Base-by-base conservation (phyloP, 2,113 vertebrate species). In the Oryzias melastigma region DNA sequence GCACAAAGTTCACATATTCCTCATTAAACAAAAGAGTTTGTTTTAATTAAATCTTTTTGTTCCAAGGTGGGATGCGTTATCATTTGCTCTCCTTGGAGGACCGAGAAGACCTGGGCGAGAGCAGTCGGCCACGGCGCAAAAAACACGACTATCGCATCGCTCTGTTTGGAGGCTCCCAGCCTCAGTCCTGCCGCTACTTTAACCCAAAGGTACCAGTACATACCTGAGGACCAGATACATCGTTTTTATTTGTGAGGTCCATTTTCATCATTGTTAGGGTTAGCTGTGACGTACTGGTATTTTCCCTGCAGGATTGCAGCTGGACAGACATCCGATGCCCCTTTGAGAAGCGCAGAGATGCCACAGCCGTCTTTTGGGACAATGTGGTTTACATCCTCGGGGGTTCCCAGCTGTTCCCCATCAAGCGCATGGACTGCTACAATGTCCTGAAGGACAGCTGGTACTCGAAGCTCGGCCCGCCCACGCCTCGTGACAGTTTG, bases 391-490 rank as follows among this genome's bases (percentile, higher is more conserved):
- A 99, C 90, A 98, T 99, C 88, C 91, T 99, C 83, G 97, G 97
- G 52, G 97, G 97, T 75, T 99, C 96, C 24, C 97, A 98, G 90
- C 94, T 98, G 66, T 98, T 98, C 81, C 96, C 96, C 58, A 99
- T 99, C 85, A 99, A 98, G 77, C 91, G 95, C 75, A 99, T 99
- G 97, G 96, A 99, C 88, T 99, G 97, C 85, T 99, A 99, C 87
- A 99, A 99, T 52, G 97, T 99, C 53, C 93, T 97, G 71, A 98
- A 99, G 86, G 97, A 98, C 86, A 97, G 96, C 91, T 99, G 97
- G 96, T 98, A 98, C 87, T 98, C 96, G 81, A 99, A 97, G 88
- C 91, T 98, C 78, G 97, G 96, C 17, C 97, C 96, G 44, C 95
- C 95, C 16, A 97, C 95, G 29, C 95, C 96, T 71, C 92, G 96